Conservation (phyloP, 1,140 invertebrate genomes). For the Drosophila dunni region DNA sequence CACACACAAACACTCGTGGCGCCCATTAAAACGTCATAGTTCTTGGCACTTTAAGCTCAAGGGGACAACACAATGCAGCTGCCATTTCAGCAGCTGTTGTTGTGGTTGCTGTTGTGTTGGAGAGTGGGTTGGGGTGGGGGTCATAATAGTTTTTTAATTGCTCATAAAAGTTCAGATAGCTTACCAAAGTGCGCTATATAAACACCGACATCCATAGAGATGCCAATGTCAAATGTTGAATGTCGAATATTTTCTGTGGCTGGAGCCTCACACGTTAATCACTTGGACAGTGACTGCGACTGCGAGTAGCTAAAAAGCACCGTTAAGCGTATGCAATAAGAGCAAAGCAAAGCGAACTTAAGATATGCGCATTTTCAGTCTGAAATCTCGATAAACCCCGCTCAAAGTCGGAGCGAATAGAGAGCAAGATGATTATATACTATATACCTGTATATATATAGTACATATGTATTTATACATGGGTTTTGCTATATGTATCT, state of each 20-base stretch:
- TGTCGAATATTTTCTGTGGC: slow-evolving; percentile 32
- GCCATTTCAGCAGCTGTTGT: slow-evolving; percentile 32
- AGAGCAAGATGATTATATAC: slow-evolving; percentile 14
- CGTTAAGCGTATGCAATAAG: slow-evolving; percentile 73
- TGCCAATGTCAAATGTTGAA: slow-evolving; percentile 34
- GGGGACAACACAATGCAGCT: slow-evolving; percentile 51
- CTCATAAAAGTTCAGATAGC: slow-evolving; percentile 60
- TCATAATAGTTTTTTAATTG: slow-evolving; percentile 76
- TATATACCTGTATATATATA: no score
- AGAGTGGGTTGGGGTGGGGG: neutral
- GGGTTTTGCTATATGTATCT: no score
- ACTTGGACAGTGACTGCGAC: slow-evolving; percentile 38
- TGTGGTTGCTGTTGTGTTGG: slow-evolving; percentile 5
- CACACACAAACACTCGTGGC: slow-evolving; percentile 47
- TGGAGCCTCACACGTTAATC: slow-evolving; percentile 57
- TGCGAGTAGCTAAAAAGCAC: slow-evolving; percentile 32
- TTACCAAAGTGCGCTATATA: slow-evolving; percentile 7
- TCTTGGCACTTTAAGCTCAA: slow-evolving; percentile 48
- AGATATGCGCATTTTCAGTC: slow-evolving; percentile 69
- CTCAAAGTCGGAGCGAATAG: neutral
- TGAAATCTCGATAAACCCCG: slow-evolving; percentile 10
- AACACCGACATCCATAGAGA: slow-evolving; percentile 48
- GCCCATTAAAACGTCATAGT: slow-evolving; percentile 75
- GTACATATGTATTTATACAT: no score
- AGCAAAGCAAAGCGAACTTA: slow-evolving; percentile 36